phyloP scores from a whole-genome alignment of 2,888 invertebrate genomes.

The Perdita meconis region DNA sequence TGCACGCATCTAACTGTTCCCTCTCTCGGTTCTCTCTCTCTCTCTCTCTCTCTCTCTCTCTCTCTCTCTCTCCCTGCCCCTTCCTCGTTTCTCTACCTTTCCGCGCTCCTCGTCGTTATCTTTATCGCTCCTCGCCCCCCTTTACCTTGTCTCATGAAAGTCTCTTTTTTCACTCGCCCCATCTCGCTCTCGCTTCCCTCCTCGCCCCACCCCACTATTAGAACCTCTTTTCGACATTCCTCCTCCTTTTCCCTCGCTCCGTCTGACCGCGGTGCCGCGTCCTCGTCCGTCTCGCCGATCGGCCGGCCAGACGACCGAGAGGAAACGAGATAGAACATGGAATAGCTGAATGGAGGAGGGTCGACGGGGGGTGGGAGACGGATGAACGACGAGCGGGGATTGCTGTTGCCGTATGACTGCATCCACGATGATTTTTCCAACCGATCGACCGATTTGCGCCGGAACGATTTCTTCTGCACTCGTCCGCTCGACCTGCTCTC shows the following conservation, averaged over 20 bases:
- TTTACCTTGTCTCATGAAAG: slow-evolving; percentile 51
- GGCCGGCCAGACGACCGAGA: slow-evolving; percentile 40
- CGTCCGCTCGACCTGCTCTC: neutral
- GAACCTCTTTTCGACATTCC: slow-evolving; percentile 28
- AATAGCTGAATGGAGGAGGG: slow-evolving; percentile 62
- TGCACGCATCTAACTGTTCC: slow-evolving; percentile 66
- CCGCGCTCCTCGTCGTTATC: slow-evolving; percentile 30
- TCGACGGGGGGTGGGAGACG: slow-evolving; percentile 31
- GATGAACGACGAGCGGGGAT: slow-evolving; percentile 60
- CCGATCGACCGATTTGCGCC: slow-evolving; percentile 43
- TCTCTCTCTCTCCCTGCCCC: slow-evolving; percentile 17
- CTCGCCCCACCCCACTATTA: too few species aligned
- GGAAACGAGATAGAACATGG: slow-evolving; percentile 63
- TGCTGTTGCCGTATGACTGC: slow-evolving; percentile 72
- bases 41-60: slow-evolving; percentile 14
- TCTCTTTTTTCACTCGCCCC: slow-evolving; percentile 15
- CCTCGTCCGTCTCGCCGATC: slow-evolving; percentile 36
- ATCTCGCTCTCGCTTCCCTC: neutral
- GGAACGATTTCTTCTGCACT: slow-evolving; percentile 27
- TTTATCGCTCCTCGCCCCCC: slow-evolving; percentile 40
- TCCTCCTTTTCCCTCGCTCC: slow-evolving; percentile 23
- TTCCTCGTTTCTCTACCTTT: slow-evolving; percentile 13
- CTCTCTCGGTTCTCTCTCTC: slow-evolving; percentile 28
- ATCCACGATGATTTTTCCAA: slow-evolving; percentile 68
- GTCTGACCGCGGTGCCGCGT: slow-evolving; percentile 26